Evolutionary conservation across 1,140 invertebrate species (phyloP).

Genomic region (Spodoptera litura): DNA sequence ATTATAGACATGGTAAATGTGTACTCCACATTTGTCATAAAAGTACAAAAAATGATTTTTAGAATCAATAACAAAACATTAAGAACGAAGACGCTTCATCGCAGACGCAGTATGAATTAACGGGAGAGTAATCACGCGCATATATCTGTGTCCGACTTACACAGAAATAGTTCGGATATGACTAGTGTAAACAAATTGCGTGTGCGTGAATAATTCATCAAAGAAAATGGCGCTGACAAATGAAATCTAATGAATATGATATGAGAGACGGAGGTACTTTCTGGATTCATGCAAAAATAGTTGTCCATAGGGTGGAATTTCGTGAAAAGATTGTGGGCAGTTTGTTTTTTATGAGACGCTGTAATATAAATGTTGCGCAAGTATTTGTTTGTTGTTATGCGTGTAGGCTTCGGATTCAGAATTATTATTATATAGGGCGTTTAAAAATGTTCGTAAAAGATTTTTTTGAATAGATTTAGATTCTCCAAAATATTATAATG

Average conservation of each 20-base stretch:
- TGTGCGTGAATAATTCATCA: conserved; percentile 76
- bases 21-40: no score
- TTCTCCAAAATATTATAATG: no score
- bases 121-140: conserved; percentile 47
- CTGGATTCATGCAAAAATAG: conserved; percentile 54
- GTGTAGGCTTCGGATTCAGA: no score
- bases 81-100: conserved; percentile 28
- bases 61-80: conserved; percentile 11
- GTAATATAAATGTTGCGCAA: conserved; percentile 38
- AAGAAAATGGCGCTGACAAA: conserved; percentile 73
- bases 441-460: no score
- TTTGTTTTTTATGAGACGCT: conserved; percentile 41
- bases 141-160: conserved; percentile 48
- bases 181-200: conserved; percentile 70
- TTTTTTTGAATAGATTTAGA: no score
- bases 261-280: conserved; percentile 61
- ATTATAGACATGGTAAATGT: no score
- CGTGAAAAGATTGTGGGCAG: conserved; percentile 46
- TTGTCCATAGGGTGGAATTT: conserved; percentile 31
- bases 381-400: background rate
- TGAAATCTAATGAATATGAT: conserved; percentile 79
- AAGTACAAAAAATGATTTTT: no score
- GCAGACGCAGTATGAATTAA: conserved; percentile 20
- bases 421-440: no score
- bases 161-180: conserved; percentile 53